Evolutionary conservation across 2,888 invertebrate species (phyloP).

Genomic region (Lumbricus terrestris): DNA sequence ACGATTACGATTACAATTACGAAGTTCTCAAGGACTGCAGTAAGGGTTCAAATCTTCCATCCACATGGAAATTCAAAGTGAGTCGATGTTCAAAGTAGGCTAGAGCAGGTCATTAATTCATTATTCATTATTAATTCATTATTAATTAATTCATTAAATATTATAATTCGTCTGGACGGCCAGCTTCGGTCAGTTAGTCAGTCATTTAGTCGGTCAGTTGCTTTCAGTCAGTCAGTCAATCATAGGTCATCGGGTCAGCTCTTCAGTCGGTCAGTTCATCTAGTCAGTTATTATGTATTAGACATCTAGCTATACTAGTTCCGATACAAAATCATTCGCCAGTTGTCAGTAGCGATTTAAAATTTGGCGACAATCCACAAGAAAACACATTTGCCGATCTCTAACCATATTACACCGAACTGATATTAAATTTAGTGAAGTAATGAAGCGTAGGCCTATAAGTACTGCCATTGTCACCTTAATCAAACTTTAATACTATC

Average conservation of each 20-base stretch:
- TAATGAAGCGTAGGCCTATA: neutral
- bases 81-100: too few relatives aligned
- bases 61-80: too few relatives aligned
- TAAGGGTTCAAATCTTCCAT: too few relatives aligned
- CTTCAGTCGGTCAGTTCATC: neutral
- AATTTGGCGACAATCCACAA: neutral
- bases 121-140: too few relatives aligned
- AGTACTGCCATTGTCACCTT: neutral
- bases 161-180: too few relatives aligned
- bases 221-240: neutral
- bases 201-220: neutral
- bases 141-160: too few relatives aligned
- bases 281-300: neutral
- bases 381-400: neutral
- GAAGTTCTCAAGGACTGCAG: too few relatives aligned
- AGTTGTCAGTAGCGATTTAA: neutral
- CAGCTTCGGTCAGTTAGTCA: neutral
- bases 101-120: too few relatives aligned
- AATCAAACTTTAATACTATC: neutral
- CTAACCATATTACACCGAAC: neutral
- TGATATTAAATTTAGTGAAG: neutral
- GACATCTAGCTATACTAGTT: neutral
- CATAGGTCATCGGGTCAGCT: too few relatives aligned
- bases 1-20: too few relatives aligned
- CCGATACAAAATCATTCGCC: neutral